Conservation (phyloP, 2,797 vertebrate genomes). For the Psittacula echo region DNA sequence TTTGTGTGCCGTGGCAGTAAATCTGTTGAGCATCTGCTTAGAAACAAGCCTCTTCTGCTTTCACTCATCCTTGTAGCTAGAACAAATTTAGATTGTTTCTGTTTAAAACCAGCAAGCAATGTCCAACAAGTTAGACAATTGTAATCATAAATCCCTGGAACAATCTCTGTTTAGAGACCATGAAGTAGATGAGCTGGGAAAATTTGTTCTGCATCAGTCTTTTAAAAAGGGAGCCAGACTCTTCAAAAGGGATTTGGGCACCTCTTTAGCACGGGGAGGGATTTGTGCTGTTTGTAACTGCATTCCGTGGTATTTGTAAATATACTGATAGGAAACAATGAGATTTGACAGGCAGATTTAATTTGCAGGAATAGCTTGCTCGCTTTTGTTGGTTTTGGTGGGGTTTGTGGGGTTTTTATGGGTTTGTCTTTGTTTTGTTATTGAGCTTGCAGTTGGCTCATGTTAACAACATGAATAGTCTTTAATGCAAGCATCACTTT, state of each 20-base stretch:
- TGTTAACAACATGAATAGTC: background rate
- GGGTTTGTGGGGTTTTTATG: background rate
- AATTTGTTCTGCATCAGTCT: background rate
- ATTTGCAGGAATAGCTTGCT: background rate
- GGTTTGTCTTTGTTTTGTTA: background rate
- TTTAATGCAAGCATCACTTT: background rate
- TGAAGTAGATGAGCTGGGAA: conserved; percentile 18
- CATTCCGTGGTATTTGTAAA: background rate
- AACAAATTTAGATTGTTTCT: conserved; percentile 14
- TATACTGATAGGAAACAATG: background rate
- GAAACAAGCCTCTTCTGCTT: conserved; percentile 7
- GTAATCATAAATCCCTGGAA: conserved; percentile 21
- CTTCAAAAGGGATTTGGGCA: background rate
- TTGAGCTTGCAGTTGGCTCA: background rate
- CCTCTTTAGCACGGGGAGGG: background rate
- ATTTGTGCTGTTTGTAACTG: background rate
- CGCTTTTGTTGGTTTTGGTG: background rate
- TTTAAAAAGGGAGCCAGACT: conserved; percentile 11
- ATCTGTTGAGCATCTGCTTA: conserved; percentile 12
- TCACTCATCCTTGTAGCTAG: background rate
- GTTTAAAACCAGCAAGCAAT: conserved; percentile 5
- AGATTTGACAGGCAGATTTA: background rate
- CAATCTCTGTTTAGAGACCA: conserved; percentile 30
- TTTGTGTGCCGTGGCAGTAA: background rate
- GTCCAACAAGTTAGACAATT: background rate